Evolutionary conservation across 2,113 vertebrate species (phyloP).

Genomic region (Melanostigma gelatinosum): DNA sequence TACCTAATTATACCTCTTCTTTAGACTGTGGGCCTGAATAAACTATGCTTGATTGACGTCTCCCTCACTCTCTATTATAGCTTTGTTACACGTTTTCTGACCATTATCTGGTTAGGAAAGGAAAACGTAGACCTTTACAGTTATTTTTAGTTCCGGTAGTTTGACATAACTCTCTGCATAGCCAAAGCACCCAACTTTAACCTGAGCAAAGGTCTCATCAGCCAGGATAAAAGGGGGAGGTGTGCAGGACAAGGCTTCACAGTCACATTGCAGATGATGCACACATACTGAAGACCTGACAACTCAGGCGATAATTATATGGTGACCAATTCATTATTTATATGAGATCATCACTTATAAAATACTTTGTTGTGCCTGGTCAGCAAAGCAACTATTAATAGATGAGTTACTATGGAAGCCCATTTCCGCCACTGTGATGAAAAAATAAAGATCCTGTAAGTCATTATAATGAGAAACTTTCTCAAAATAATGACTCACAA

Average conservation of each 20-base stretch:
- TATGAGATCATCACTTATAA: conserved; percentile 11
- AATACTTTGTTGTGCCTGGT: background rate
- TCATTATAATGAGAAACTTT: no score
- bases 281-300: background rate
- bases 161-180: background rate
- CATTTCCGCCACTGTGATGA: no score
- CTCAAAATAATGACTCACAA: no score
- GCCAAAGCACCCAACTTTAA: background rate
- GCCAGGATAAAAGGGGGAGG: background rate
- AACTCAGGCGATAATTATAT: background rate
- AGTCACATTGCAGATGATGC: background rate
- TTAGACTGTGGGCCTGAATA: no score
- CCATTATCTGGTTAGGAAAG: background rate
- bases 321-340: background rate
- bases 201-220: background rate
- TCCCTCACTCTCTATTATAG: no score
- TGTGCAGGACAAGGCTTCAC: background rate
- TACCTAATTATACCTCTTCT: no score
- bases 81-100: background rate
- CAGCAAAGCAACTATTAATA: conserved; percentile 5
- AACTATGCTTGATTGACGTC: no score
- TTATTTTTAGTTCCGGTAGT: background rate
- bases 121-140: background rate
- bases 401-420: background rate
- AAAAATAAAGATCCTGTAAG: no score